phyloP scores from a whole-genome alignment of 92 coral and sea anemone genomes.

The Zoanthus solanderi region DNA sequence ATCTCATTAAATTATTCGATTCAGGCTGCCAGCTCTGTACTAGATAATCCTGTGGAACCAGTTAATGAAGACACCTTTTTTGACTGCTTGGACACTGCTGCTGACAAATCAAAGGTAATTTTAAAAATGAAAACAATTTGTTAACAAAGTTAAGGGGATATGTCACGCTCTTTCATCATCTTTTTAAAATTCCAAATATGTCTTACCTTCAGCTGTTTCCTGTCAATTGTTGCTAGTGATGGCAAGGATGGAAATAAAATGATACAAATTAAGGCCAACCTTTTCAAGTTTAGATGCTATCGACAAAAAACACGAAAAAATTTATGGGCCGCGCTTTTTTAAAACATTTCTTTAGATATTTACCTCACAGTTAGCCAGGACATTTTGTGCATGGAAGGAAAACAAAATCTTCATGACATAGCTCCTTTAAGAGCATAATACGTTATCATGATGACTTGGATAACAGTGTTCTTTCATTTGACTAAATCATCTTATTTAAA shows the following conservation, averaged over 20 bases:
- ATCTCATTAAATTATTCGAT: not conserved
- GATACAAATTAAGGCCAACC: not conserved
- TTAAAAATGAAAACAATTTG: not conserved
- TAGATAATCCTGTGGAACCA: constrained; percentile 98
- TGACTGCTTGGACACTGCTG: constrained; percentile 92
- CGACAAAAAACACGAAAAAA: too few species aligned
- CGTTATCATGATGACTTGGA: not conserved
- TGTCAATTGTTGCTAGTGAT: not conserved
- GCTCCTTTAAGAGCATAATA: too few species aligned
- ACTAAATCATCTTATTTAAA: not conserved
- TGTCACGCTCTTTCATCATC: too few species aligned
- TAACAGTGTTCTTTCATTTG: not conserved
- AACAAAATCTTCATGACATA: too few species aligned
- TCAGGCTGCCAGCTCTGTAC: constrained; percentile 90
- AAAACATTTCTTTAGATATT: not conserved
- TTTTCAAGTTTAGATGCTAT: too few species aligned
- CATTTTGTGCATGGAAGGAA: not conserved
- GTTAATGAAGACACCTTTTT: constrained; percentile 94
- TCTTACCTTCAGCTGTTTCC: too few species aligned
- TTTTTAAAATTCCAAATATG: too few species aligned
- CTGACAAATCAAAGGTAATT: constrained; percentile 82
- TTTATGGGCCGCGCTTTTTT: too few species aligned
- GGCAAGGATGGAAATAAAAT: not conserved
- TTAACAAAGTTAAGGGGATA: too few species aligned
- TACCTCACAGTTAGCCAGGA: not conserved